Percentiles rank a stretch among this genome's conserved stretches.
Conservation (phyloP, 2,888 invertebrate genomes). For the Sceliomorpha sp. region DNA sequence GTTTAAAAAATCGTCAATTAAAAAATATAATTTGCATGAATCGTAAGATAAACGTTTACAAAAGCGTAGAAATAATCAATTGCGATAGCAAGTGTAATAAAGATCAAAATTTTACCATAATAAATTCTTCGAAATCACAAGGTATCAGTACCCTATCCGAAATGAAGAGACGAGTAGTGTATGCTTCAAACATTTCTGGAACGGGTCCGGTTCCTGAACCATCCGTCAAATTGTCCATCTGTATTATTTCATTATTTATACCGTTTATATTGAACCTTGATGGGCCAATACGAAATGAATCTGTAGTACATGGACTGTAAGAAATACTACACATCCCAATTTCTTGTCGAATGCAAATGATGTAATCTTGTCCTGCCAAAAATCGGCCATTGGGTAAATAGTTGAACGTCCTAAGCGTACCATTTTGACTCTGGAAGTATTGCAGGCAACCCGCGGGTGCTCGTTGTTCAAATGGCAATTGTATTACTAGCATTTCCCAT, state of each 20-base stretch:
- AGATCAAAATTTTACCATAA: constrained; percentile 83
- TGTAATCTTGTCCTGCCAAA: constrained; percentile 89
- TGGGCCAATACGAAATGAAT: constrained; percentile 89
- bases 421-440: constrained; percentile 85
- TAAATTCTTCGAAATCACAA: constrained; percentile 91
- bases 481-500: constrained; percentile 89
- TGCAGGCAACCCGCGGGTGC: constrained; percentile 90
- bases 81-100: no score
- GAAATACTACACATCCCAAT: constrained; percentile 87
- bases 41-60: no score
- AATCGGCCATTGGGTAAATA: constrained; percentile 91
- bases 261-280: constrained; percentile 58
- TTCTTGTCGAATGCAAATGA: constrained; percentile 87
- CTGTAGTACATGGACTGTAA: constrained; percentile 88
- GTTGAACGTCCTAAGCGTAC: constrained; percentile 88
- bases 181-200: constrained; percentile 80
- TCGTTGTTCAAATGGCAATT: constrained; percentile 88
- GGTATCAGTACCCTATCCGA: constrained; percentile 90
- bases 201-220: constrained; percentile 77
- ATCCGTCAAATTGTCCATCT: no score
- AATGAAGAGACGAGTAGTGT: no score
- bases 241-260: constrained; percentile 59
- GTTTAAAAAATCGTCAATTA: no score
- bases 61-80: no score
- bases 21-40: no score